Evolutionary conservation across 2,113 vertebrate species (phyloP).

Genomic region (Gymnarchus niloticus): DNA sequence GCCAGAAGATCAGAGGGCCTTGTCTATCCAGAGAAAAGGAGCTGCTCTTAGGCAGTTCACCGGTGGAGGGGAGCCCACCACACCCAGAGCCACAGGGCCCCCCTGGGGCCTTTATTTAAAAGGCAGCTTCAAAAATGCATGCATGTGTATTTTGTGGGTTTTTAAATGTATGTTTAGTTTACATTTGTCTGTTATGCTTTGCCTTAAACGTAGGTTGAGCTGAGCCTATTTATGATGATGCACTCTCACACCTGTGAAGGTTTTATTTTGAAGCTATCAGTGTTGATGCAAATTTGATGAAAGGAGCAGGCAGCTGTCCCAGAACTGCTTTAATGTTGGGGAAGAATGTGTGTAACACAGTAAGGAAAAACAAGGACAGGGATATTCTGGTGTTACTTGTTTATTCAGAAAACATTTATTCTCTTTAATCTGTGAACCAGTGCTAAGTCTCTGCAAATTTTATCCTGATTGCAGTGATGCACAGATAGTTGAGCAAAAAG

Average conservation of each 20-base stretch:
- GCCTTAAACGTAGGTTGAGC: background rate
- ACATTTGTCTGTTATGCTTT: background rate
- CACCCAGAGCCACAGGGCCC: slow-evolving; percentile 37
- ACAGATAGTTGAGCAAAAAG: slow-evolving; percentile 44
- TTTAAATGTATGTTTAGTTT: background rate
- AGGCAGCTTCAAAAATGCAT: background rate
- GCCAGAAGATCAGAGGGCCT: slow-evolving; percentile 56
- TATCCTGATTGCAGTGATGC: slow-evolving; percentile 43
- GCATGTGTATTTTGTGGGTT: background rate
- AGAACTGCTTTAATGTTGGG: background rate
- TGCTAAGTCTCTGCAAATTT: background rate
- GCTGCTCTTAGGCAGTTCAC: slow-evolving; percentile 53
- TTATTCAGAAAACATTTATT: background rate
- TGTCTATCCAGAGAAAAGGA: slow-evolving; percentile 66
- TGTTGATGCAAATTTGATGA: slow-evolving; percentile 42
- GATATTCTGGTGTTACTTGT: background rate
- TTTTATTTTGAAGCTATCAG: slow-evolving; percentile 59
- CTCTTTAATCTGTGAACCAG: background rate
- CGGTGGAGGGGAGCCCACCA: slow-evolving; percentile 40
- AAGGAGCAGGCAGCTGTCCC: background rate
- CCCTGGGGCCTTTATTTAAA: slow-evolving; percentile 50
- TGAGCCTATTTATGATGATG: background rate
- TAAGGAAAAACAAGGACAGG: background rate
- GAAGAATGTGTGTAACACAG: background rate
- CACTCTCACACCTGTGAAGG: slow-evolving; percentile 44